Evolutionary conservation across 2,797 vertebrate genomes (phyloP), one percentile per base, ranked within the genome.

Genomic region (Ciconia nigra): DNA sequence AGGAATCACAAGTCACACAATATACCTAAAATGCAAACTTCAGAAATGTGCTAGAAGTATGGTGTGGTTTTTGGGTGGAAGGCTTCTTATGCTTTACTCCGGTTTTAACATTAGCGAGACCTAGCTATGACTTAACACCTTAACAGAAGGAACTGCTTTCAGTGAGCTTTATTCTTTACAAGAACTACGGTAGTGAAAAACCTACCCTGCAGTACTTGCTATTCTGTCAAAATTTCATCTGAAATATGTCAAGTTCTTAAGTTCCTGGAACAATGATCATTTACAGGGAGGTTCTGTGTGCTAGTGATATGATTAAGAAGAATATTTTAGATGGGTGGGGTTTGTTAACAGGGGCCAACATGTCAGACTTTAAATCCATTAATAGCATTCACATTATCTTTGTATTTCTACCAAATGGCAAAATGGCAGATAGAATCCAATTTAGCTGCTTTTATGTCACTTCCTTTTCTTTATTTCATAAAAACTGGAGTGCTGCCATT

Each of bases 401-500:
- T 90, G 24, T 67, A 58, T 96, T 97, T 90, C 58, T 88, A 93
- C 77, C 54, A 94, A 96, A 74, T 82, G 95, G 83, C 85, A 96
- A 94, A 96, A 74, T 82, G 95, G 83, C 85, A 96, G 95, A 91
- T 42, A 93, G 89, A 95, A 94, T 83, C 91, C 79, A 95, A 67
- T 91, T 91, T 87, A 96, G 76, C 62, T 65, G 71, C 69, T 96
- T 96, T 93, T 79, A 87, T 92, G 94, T 74, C 69, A 79, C 82
- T 89, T 92, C 94, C 58, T 74, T 93, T 78, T 96, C 90, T 91
- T 92, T 63, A 93, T 63, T 91, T 96, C 89, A 87, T 93, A 70
- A 93, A 96, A 94, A 77, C 74, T 96, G 89, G 96, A 97, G 49
- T 51, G 8, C 10, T 71, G 89, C 93, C 93, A 79, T 73, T 62